Evolutionary conservation across 1,140 invertebrate genomes (phyloP).

Genomic region (Harpegnathos saltator): DNA sequence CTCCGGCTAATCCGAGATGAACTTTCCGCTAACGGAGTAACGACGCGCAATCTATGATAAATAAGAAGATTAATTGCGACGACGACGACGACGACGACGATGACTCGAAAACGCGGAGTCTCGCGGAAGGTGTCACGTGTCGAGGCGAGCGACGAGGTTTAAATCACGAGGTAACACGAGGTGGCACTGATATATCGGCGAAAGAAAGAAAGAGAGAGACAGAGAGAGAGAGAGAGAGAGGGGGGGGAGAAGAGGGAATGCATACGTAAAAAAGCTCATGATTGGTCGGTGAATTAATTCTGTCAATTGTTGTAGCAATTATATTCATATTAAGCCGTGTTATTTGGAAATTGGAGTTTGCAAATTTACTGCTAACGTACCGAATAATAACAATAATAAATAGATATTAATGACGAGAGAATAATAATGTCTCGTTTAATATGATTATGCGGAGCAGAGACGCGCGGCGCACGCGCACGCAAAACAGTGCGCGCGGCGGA

Average conservation of each 20-base stretch:
- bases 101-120: too few relatives aligned
- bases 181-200: too few relatives aligned
- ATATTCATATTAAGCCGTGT: constrained; percentile 40
- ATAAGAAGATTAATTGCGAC: too few relatives aligned
- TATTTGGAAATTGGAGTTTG: constrained; percentile 1
- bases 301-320: constrained; percentile 30
- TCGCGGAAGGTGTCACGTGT: too few relatives aligned
- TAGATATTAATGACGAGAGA: constrained; percentile 22
- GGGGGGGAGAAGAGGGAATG: too few relatives aligned
- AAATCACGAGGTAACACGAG: too few relatives aligned
- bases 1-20: background rate
- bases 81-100: too few relatives aligned
- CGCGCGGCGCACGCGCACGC: background rate
- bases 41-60: too few relatives aligned
- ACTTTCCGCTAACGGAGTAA: too few relatives aligned
- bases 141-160: too few relatives aligned
- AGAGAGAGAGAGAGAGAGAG: too few relatives aligned
- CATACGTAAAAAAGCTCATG: background rate
- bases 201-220: too few relatives aligned
- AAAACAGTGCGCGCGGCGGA: background rate
- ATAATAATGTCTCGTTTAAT: constrained; percentile 40
- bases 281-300: constrained; percentile 40
- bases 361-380: constrained; percentile 18
- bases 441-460: constrained; percentile 29
- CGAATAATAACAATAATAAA: constrained; percentile 47